These are phyloP conservation scores for Paracyprichromis sp. DNA, from an alignment of 2,113 vertebrate species.

Conservation along the genomic window DNA sequence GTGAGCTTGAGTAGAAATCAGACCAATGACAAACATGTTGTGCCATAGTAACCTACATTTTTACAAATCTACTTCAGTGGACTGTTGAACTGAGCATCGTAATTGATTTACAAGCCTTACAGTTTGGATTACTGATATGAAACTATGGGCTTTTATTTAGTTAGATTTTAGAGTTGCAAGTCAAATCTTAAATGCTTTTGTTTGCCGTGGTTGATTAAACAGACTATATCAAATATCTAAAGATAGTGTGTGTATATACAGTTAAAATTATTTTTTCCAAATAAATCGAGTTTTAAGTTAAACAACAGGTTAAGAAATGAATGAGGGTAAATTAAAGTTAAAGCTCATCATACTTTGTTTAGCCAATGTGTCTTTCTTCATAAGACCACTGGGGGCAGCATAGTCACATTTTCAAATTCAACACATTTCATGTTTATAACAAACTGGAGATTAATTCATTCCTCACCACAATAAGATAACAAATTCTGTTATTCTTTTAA, in stretches of 20 bases:
- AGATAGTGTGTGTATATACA: neutral
- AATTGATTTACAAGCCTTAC: neutral
- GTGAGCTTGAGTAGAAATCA: neutral
- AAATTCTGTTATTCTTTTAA: rapidly evolving
- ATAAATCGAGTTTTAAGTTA: neutral
- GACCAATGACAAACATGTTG: neutral
- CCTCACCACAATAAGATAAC: neutral
- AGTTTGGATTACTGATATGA: neutral
- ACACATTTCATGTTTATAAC: neutral
- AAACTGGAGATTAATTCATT: neutral
- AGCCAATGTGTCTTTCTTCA: neutral
- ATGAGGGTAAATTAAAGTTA: neutral
- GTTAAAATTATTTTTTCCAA: neutral
- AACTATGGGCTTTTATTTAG: neutral
- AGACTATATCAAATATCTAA: neutral
- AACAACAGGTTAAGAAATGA: neutral
- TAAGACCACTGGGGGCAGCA: neutral
- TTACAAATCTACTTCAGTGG: neutral
- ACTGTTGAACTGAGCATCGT: neutral
- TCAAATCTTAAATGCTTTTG: neutral
- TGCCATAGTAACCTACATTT: constrained; percentile 3
- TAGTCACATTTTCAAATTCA: neutral
- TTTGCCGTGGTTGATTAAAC: neutral
- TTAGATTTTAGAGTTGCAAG: rapidly evolving
- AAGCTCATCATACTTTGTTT: neutral